Conservation (phyloP, 2,888 invertebrate species). For the Trichacis sp. region DNA sequence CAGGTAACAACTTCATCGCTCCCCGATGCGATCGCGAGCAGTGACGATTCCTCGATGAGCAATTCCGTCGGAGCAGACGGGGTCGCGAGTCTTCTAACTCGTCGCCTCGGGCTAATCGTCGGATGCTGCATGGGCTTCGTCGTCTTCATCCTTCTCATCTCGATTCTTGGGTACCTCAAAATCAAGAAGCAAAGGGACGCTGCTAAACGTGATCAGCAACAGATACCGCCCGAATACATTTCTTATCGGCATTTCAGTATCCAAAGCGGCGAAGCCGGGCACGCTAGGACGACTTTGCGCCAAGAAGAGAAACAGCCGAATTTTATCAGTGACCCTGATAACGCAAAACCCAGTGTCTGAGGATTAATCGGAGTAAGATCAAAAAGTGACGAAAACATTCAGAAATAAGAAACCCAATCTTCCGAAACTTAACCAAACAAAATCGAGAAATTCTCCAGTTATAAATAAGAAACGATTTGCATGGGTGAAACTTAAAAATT, state of each 20-base stretch:
- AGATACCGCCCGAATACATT: constrained; percentile 83
- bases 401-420: no score
- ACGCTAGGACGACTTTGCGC: constrained; percentile 47
- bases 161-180: constrained; percentile 87
- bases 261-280: constrained; percentile 74
- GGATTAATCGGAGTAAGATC: no score
- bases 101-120: constrained; percentile 86
- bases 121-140: constrained; percentile 89
- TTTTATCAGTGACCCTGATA: constrained; percentile 54
- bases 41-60: constrained; percentile 69
- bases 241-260: constrained; percentile 82
- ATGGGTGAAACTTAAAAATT: no score
- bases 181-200: constrained; percentile 85
- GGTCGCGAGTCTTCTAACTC: constrained; percentile 81
- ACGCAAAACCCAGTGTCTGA: constrained; percentile 48
- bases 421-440: no score
- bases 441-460: no score
- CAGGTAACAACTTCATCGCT: constrained; percentile 70
- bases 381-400: no score
- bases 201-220: constrained; percentile 79
- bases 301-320: constrained; percentile 60
- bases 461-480: no score
- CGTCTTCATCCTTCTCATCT: constrained; percentile 85
- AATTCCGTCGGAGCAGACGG: constrained; percentile 60
- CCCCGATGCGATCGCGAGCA: constrained; percentile 68